A percentile compares a stretch with the other conserved stretches of the same genome.
Evolutionary conservation across 1,140 invertebrate species (phyloP).

Genomic region (Eubasilissa regina): DNA sequence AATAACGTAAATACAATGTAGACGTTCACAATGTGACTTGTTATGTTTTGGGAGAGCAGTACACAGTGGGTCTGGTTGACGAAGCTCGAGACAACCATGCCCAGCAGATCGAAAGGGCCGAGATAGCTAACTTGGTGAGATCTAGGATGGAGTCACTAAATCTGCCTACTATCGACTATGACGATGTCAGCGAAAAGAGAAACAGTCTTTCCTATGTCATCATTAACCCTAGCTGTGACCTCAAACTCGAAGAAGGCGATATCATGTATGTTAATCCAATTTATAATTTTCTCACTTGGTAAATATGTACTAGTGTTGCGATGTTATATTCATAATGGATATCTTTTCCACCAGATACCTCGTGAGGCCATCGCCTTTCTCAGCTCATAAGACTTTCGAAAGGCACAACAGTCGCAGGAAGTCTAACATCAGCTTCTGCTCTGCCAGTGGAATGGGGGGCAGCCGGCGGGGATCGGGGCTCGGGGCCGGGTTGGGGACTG

Average conservation of each 20-base stretch:
- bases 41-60: constrained; percentile 72
- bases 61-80: constrained; percentile 85
- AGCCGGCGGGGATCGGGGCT: constrained; percentile 76
- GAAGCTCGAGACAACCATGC: constrained; percentile 89
- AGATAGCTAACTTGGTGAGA: constrained; percentile 94
- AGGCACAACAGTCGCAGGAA: constrained; percentile 91
- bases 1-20: neutral
- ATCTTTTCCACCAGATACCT: constrained; percentile 78
- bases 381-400: constrained; percentile 94
- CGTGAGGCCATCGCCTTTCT: constrained; percentile 91
- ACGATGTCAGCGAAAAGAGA: constrained; percentile 93
- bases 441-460: constrained; percentile 74
- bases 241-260: constrained; percentile 96
- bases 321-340: neutral
- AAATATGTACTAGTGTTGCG: constrained; percentile 6
- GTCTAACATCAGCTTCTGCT: constrained; percentile 92
- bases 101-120: constrained; percentile 93
- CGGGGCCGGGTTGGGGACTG: constrained; percentile 62
- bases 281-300: constrained; percentile 7
- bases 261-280: constrained; percentile 83
- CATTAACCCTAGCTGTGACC: constrained; percentile 98
- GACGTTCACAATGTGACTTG: neutral
- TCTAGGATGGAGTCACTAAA: constrained; percentile 95
- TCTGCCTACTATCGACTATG: constrained; percentile 90
- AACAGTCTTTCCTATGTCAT: constrained; percentile 97